Percentiles rank a stretch among this genome's conserved stretches.
phyloP scores from a whole-genome alignment of 2,113 vertebrate genomes.

The Ia io region DNA sequence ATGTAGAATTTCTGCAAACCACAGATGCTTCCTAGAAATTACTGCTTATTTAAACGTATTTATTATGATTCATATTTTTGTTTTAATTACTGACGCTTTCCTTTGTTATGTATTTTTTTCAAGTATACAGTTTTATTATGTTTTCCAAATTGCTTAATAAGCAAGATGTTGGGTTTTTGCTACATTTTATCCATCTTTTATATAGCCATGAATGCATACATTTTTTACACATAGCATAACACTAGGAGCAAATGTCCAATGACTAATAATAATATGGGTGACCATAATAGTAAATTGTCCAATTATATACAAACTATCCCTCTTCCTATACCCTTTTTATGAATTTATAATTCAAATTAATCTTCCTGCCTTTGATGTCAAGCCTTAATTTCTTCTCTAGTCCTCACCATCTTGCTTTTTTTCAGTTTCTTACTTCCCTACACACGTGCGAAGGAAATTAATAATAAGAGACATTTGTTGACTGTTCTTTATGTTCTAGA shows the following conservation, averaged over 20 bases:
- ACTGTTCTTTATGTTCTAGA: neutral
- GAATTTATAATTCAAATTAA: slow-evolving; percentile 26
- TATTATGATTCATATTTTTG: neutral
- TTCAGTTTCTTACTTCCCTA: neutral
- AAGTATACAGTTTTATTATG: neutral
- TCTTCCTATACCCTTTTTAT: neutral
- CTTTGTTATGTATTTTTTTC: neutral
- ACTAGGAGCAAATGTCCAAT: neutral
- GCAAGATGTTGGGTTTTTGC: neutral
- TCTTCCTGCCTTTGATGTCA: neutral
- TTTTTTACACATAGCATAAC: neutral
- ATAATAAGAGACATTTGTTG: neutral
- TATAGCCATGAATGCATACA: neutral
- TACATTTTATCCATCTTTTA: neutral
- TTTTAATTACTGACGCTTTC: neutral
- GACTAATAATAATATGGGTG: neutral
- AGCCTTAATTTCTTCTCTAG: neutral
- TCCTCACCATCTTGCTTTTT: neutral
- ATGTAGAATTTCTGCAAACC: neutral
- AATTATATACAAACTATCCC: neutral
- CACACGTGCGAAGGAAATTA: neutral
- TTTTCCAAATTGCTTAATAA: slow-evolving; percentile 43
- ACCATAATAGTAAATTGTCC: neutral
- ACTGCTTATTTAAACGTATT: slow-evolving; percentile 13
- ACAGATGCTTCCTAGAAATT: neutral